Base-by-base conservation (phyloP, 2,113 vertebrate species). In the Poecile atricapillus region DNA sequence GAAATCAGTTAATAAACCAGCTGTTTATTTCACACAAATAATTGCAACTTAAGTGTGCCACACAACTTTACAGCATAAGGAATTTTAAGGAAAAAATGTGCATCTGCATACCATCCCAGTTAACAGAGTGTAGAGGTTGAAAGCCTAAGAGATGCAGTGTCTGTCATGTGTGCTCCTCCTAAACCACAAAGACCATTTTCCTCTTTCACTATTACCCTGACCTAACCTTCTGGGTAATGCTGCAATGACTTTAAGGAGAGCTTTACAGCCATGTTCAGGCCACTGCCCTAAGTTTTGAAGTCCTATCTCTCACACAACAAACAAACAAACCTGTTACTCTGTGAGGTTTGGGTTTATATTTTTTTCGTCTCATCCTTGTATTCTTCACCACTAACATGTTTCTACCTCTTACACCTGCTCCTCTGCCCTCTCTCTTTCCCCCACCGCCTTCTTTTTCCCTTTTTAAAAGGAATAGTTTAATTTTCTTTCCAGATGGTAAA, bases 401-500 rank as follows among this genome's bases (percentile, higher is more conserved):
- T 4, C 16, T 55, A 13, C 1, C 10, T 79, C 25, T 59, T 69
- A 59, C 5, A 47, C 10, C 28, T 87, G 68, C 15, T 39, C 15
- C 14, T 65, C 65, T 94, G 65, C 50, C 17, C 8, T n/a, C n/a
- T 83, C 35, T 80, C 56, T 44, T 75, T 22, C 10, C 5, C 15
- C 16, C 5, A 3, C 43, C 39, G 11, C 39, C 1, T 39, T n/a
- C 3, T 52, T 71, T n/a, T 58, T 22, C 4, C 3, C 77, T 83
- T 83, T 86, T 94, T 67, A 21, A 63, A 87, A 94, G 60, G 59
- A 91, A 89, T 47, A 83, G 64, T 75, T 86, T 68, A 58, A 94
- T 97, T 97, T 98, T 98, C 89, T 97, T 98, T 97, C 87, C 90
- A 97, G 90, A 91, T 94, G 87, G 92, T 87, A 96, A 92, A 95